A percentile compares a stretch with the other conserved stretches of the same genome.
Evolutionary conservation across 2,888 invertebrate species (phyloP).

Genomic region (Crocallis elinguaria): DNA sequence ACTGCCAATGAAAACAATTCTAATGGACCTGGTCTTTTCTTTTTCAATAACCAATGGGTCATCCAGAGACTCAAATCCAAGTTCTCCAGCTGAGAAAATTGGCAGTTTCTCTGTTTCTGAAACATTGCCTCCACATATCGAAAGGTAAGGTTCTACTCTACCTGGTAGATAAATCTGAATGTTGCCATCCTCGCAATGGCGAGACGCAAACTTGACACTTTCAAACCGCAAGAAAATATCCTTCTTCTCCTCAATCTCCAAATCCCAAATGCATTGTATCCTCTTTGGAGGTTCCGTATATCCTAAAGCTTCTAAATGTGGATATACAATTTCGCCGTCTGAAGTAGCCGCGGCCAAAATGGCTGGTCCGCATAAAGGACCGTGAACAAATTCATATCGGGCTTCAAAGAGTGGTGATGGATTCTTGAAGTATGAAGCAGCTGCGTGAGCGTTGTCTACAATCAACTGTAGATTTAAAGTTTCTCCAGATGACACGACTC

Average conservation of each 20-base stretch:
- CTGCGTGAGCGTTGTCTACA: conserved; percentile 93
- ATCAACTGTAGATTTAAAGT: conserved; percentile 92
- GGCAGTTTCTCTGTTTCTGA: conserved; percentile 92
- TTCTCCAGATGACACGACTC: conserved; percentile 92
- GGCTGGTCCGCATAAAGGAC: conserved; percentile 94
- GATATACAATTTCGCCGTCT: conserved; percentile 95
- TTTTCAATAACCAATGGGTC: conserved; percentile 85
- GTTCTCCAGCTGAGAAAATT: conserved; percentile 90
- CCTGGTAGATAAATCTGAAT: conserved; percentile 92
- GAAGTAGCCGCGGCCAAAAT: conserved; percentile 89
- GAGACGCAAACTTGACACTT: conserved; percentile 92
- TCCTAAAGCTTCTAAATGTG: conserved; percentile 91
- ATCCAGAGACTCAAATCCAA: conserved; percentile 86
- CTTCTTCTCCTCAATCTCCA: conserved; percentile 92
- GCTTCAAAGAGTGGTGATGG: conserved; percentile 93
- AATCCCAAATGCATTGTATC: conserved; percentile 92
- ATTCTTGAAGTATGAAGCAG: conserved; percentile 95
- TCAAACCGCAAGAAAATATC: conserved; percentile 95
- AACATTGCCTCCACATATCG: conserved; percentile 94
- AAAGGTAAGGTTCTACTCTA: conserved; percentile 89
- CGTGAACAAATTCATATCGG: conserved; percentile 94
- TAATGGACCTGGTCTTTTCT: conserved; percentile 86
- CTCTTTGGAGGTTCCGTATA: conserved; percentile 88
- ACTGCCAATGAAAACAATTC: conserved; percentile 90
- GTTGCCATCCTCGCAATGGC: conserved; percentile 94